phyloP scores from a whole-genome alignment of 2,797 vertebrate genomes.

The Melanotaenia trifasciata region DNA sequence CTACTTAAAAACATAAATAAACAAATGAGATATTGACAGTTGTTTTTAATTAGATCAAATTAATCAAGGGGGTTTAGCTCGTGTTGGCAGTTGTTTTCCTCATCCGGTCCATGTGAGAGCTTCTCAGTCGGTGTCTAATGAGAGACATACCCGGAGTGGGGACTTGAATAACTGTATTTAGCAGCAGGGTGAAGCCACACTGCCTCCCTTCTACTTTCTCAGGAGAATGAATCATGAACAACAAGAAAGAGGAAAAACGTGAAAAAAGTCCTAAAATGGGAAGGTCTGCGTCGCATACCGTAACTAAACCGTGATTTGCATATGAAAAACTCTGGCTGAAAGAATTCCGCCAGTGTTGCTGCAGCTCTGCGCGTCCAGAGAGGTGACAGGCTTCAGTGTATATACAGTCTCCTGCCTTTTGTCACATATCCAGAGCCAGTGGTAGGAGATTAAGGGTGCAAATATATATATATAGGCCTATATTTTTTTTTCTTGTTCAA shows the following conservation, averaged over 20 bases:
- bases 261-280: constrained; percentile 82
- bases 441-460: constrained; percentile 70
- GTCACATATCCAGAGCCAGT: constrained; percentile 71
- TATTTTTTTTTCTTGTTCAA: constrained; percentile 59
- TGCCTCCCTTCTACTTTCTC: constrained; percentile 75
- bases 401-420: constrained; percentile 70
- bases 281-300: constrained; percentile 87
- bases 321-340: constrained; percentile 85
- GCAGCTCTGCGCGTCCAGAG: constrained; percentile 71
- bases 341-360: constrained; percentile 84
- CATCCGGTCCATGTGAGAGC: constrained; percentile 63
- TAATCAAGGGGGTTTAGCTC: constrained; percentile 11
- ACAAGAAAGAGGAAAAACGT: constrained; percentile 54
- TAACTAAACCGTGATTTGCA: constrained; percentile 89
- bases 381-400: constrained; percentile 74
- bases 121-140: constrained; percentile 65
- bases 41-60: background rate
- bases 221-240: constrained; percentile 83
- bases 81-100: constrained; percentile 49
- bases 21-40: background rate
- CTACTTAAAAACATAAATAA: background rate
- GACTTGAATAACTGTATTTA: constrained; percentile 82
- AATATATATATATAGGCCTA: constrained; percentile 39
- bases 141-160: constrained; percentile 73
- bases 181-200: constrained; percentile 72